Base-by-base conservation (phyloP, 2,113 vertebrate genomes). In the Brachirus orientalis region DNA sequence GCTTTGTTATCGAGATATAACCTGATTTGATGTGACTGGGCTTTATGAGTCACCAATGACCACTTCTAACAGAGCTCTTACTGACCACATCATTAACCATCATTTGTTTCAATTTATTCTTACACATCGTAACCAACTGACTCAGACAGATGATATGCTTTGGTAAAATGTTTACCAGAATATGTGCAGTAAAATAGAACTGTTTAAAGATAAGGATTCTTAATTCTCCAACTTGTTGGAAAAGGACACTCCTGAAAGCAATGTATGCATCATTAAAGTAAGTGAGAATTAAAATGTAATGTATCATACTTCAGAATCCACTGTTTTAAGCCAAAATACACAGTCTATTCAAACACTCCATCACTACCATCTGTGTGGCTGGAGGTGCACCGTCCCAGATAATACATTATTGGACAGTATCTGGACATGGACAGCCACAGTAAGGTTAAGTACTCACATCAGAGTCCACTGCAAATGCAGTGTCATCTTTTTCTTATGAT, bases 11-110 rank as follows among this genome's bases (percentile, higher is more conserved):
- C 63, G 7, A 7, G 16, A 37, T 48, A 36, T 58, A 69, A 73
- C 46, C 19, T 60, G 67, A 79, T 78, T 77, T 65, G 13, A 58
- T 59, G 50, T 9, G 48, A 72, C 80, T 70, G 63, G 48, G 36
- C 35, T 65, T 75, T 8, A 28, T 74, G 78, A 84, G 19, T 74
- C 80, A 77, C 54, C 14, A n/a, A 63, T 52, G 66, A 74, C 69
- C 20, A 35, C 20, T 37, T 0, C 18, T 8, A 48, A n/a, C 11
- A 46, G 11, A 44, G 33, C 46, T 59, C 37, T 4, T 6, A 10
- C n/a, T 2, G 8, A 43, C 57, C 60, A 71, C 48, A 48, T 71
- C 66, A 77, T 33, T 3, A n/a, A 11, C 7, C 48, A 28, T 60
- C 33, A 45, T 1, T 4, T 8, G 0, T 16, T 37, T 18, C 33